Evolutionary conservation across 1,140 invertebrate species (phyloP).

Genomic region (Asobara japonica): DNA sequence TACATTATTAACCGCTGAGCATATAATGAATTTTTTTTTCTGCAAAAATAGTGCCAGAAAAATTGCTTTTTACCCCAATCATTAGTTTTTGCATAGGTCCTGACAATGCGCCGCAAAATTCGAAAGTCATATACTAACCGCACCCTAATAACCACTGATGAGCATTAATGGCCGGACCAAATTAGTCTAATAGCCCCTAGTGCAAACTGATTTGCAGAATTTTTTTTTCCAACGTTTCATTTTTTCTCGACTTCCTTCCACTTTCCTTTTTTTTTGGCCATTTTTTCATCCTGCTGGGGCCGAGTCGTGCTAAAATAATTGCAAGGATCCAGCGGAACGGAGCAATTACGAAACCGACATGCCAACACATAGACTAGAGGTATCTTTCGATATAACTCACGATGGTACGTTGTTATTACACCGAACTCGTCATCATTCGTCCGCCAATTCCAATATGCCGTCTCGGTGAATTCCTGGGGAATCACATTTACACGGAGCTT

Average conservation of each 20-base stretch:
- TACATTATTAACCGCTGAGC: not conserved
- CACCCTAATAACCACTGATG: too few species aligned
- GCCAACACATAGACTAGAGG: not conserved
- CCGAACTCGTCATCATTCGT: constrained; percentile 30
- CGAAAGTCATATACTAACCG: too few species aligned
- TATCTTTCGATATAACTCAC: constrained; percentile 38
- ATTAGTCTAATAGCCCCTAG: not conserved
- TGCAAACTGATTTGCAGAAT: not conserved
- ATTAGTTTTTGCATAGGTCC: too few species aligned
- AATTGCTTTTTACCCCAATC: too few species aligned
- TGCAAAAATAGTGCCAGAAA: too few species aligned
- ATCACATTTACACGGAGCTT: not conserved
- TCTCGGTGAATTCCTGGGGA: not conserved
- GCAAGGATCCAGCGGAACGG: constrained; percentile 35
- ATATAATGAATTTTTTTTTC: not conserved
- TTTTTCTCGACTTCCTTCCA: not conserved
- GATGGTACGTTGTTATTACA: constrained; percentile 46
- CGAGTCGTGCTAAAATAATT: constrained; percentile 35
- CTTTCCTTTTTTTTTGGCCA: not conserved
- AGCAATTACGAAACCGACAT: constrained; percentile 21
- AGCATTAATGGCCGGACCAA: too few species aligned
- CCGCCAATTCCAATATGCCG: not conserved
- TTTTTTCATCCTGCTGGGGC: not conserved
- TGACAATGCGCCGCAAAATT: too few species aligned
- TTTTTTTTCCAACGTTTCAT: not conserved